Base-by-base conservation (phyloP, 1,140 invertebrate species). In the Hypsibius dujardini region DNA sequence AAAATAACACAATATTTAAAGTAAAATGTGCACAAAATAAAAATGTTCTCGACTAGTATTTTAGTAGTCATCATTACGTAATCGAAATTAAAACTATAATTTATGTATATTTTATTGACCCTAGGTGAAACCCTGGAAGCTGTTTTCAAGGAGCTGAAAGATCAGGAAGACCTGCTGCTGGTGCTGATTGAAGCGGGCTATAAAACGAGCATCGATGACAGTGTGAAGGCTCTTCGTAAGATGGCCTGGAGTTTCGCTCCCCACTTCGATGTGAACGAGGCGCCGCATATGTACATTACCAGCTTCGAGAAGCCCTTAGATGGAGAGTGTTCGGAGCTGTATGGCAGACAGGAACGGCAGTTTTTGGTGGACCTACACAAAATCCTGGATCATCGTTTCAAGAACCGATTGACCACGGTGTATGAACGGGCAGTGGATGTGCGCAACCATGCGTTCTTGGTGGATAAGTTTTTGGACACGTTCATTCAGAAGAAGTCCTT, bases 121-220 rank as follows among this genome's bases (percentile, higher is more conserved):
- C 28, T 28, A 28, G 28, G 28, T 28, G 28, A 28, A n/a, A 56
- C 50, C n/a, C 50, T 56, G 7, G 50, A 56, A 56, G 50, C 50
- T 56, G 50, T 56, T 56, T 56, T 56, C 50, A 56, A 56, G 50
- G 50, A 56, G n/a, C 50, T 56, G 50, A 56, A 56, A 56, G 50
- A 56, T n/a, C 50, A 56, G 50, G 50, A 56, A 56, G 50, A 56
- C 50, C 7, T n/a, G n/a, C n/a, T 56, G 50, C n/a, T 56, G 7
- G 50, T 56, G 7, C n/a, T 56, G 50, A 56, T 56, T n/a, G 50
- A 56, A n/a, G n/a, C 7, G 7, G 50, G 50, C 7, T 56, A 56
- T n/a, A 56, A 56, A 56, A 7, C 7, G 50, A 56, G 50, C 50
- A 56, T 56, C 50, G 50, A 56, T 56, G 50, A 56, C 50, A 56